Evolutionary conservation across 2,113 vertebrate species (phyloP).

Genomic region (Isichthys henryi): DNA sequence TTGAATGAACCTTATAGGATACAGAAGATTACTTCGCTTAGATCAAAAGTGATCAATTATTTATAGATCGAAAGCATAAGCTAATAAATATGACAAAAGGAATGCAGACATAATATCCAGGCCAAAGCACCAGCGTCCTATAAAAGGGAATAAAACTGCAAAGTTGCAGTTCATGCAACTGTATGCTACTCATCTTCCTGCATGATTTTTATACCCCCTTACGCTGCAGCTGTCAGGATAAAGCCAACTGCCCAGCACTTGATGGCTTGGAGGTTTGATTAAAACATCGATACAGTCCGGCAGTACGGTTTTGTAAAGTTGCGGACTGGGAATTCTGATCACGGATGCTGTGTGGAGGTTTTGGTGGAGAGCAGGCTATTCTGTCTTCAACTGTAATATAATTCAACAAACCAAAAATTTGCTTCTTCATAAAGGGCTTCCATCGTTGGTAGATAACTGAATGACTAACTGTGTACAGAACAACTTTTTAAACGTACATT

Average conservation of each 20-base stretch:
- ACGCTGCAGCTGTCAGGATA: constrained; percentile 34
- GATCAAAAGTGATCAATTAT: constrained; percentile 28
- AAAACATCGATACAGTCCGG: constrained; percentile 21
- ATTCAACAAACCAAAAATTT: neutral
- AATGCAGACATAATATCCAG: no score
- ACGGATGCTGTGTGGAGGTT: neutral
- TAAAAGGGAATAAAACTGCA: neutral
- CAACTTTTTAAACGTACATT: neutral
- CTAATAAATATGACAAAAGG: neutral
- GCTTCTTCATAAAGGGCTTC: neutral
- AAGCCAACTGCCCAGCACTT: constrained; percentile 30
- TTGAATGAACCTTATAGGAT: neutral
- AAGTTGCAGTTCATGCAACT: neutral
- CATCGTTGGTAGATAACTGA: neutral
- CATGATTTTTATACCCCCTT: neutral
- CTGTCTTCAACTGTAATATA: neutral
- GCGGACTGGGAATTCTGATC: neutral
- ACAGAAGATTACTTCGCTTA: constrained; percentile 7
- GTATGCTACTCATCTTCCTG: neutral
- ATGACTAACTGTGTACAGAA: neutral
- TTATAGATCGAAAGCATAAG: constrained; percentile 12
- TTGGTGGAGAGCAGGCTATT: neutral
- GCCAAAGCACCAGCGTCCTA: neutral
- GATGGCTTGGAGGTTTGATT: constrained; percentile 41
- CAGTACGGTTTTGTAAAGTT: constrained; percentile 31